Conservation (phyloP, 2,888 invertebrate genomes). For the Cephus pygmeus region DNA sequence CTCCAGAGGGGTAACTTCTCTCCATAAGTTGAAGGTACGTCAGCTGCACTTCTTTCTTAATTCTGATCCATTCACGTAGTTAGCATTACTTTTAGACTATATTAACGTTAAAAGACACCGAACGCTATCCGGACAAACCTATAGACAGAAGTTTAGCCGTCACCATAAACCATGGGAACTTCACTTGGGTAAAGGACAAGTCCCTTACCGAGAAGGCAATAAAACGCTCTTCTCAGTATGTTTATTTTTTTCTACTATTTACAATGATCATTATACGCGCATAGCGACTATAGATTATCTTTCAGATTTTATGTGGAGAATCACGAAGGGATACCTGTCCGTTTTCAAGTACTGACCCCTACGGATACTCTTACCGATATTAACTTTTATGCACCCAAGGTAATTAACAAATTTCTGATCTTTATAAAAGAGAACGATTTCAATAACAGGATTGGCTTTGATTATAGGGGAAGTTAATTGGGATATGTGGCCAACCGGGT, state of each 20-base stretch:
- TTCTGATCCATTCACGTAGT: constrained; percentile 13
- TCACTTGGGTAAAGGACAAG: constrained; percentile 61
- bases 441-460: background rate
- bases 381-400: constrained; percentile 53
- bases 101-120: constrained; percentile 65
- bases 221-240: constrained; percentile 24
- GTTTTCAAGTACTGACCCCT: constrained; percentile 18
- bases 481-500: constrained; percentile 70
- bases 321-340: constrained; percentile 25
- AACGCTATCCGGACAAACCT: constrained; percentile 61
- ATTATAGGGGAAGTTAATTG: constrained; percentile 66
- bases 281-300: background rate
- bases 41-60: background rate
- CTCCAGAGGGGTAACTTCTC: constrained; percentile 45
- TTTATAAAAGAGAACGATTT: background rate
- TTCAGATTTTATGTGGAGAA: constrained; percentile 36
- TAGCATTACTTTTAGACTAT: constrained; percentile 49
- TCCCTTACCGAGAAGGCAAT: constrained; percentile 18
- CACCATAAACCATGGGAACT: constrained; percentile 65
- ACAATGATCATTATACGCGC: background rate
- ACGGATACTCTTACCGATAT: constrained; percentile 40
- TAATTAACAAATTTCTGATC: constrained; percentile 13
- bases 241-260: background rate
- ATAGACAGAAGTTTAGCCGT: constrained; percentile 65
- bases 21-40: constrained; percentile 48